phyloP scores from a whole-genome alignment of 2,113 vertebrate species.

The Sprattus sprattus region DNA sequence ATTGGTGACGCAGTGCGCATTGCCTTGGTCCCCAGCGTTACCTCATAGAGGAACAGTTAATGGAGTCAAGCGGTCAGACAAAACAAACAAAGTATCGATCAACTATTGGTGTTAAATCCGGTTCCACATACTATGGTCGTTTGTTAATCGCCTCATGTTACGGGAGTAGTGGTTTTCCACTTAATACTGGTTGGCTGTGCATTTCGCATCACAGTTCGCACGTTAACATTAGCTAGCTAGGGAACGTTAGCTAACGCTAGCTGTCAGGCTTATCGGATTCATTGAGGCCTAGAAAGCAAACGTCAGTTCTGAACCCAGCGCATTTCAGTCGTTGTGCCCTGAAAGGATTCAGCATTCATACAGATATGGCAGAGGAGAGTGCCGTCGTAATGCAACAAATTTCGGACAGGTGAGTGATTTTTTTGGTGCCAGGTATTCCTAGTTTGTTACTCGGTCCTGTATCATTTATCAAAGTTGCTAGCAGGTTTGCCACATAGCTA shows the following conservation, averaged over 20 bases:
- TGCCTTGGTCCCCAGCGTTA: constrained; percentile 36
- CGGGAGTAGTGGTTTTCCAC: neutral
- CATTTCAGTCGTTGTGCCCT: neutral
- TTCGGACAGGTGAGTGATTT: constrained; percentile 73
- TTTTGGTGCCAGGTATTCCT: neutral
- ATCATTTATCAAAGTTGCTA: neutral
- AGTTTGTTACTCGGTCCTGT: neutral
- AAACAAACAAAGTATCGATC: constrained; percentile 47
- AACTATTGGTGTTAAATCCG: neutral
- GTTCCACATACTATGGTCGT: neutral
- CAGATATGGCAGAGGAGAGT: constrained; percentile 66
- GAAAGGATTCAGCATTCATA: neutral
- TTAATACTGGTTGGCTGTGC: neutral
- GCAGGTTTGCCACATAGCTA: neutral
- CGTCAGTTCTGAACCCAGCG: neutral
- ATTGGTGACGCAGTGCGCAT: constrained; percentile 63
- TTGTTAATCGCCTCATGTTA: neutral
- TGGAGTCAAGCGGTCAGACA: constrained; percentile 62
- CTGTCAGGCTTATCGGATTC: constrained; percentile 27
- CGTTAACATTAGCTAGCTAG: constrained; percentile 26
- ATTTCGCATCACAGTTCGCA: neutral
- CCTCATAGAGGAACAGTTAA: constrained; percentile 60
- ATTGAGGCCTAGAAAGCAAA: neutral
- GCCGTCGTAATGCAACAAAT: constrained; percentile 70
- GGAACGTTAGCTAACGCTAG: constrained; percentile 16